Evolutionary conservation across 2,888 invertebrate species (phyloP), one percentile per base, ranked within the genome.

Genomic region (Brachypalpus laphriformis): DNA sequence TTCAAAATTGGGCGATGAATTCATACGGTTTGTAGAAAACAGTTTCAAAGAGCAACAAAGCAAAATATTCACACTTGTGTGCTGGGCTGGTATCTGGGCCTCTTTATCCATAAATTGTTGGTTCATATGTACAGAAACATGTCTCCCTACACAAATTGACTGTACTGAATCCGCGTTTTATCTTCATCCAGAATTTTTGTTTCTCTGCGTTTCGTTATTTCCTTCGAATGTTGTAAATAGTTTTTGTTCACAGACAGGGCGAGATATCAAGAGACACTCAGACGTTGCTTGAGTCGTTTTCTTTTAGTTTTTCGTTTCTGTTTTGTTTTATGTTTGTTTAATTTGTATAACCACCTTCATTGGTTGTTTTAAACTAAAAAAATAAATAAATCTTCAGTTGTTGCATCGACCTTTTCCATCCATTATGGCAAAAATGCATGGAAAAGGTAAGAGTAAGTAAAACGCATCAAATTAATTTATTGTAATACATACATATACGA

Each of bases 391-490:
- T 68, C 82, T 86, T 82, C 76, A 77, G 76, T 86, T 82, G 76
- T 82, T 82, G 59, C 86, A 86, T 77, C 81, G 63, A 68, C 82
- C 76, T 86, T 86, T 82, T 86, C 86, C 87, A 87, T 87, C 87
- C 87, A 88, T 87, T 87, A 91, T 92, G 92, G 91, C 91, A 89
- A 92, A 92, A 91, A 91, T 92, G 91, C 92, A 92, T 91, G 92
- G 92, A 90, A 92, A 92, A 91, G 92, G 92, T 91, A 92, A 92
- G 92, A 91, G 92, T 92, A 92, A 92, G 92, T 92, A 92, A 87
- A 88, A 77, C 57, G 59, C 25, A 65, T 72, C 72, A 68, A 49
- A 57, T 66, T 75, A 57, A 37, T 68, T 78, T 75, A 59, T 49
- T 28, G 28, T 40, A 22, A 14, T 40, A 25, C 25, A 25, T 37